Conservation (phyloP, 1,140 invertebrate genomes). For the Gonatopus flavifemur region DNA sequence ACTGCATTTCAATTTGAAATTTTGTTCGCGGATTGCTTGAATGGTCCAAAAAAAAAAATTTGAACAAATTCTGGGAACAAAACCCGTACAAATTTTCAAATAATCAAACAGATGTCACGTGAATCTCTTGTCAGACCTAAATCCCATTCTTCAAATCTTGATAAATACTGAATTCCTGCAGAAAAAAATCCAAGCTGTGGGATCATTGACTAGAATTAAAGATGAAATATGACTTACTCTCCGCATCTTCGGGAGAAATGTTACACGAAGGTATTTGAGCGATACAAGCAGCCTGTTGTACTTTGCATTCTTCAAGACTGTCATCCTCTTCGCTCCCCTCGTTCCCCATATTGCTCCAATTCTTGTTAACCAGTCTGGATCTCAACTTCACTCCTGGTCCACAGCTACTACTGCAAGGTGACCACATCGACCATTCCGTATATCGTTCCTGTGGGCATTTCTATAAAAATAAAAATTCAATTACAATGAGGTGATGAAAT, state of each 20-base stretch:
- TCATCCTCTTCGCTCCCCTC: slow-evolving; percentile 49
- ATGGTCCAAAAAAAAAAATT: no score
- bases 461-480: no score
- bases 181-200: background rate
- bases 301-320: slow-evolving; percentile 40
- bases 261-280: slow-evolving; percentile 59
- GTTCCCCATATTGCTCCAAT: slow-evolving; percentile 33
- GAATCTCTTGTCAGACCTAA: no score
- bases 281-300: slow-evolving; percentile 49
- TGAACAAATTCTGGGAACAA: no score
- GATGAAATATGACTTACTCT: slow-evolving; percentile 39
- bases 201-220: background rate
- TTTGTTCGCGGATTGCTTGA: no score
- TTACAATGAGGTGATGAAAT: background rate
- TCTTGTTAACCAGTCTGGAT: slow-evolving; percentile 57
- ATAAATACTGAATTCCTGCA: background rate
- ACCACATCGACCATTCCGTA: slow-evolving; percentile 67
- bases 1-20: no score
- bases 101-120: no score
- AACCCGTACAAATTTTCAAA: no score
- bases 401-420: slow-evolving; percentile 68
- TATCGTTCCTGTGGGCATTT: slow-evolving; percentile 48
- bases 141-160: no score
- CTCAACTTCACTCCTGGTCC: slow-evolving; percentile 66
- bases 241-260: slow-evolving; percentile 53